Conservation (phyloP, 2,797 vertebrate genomes). For the Mycteria americana region DNA sequence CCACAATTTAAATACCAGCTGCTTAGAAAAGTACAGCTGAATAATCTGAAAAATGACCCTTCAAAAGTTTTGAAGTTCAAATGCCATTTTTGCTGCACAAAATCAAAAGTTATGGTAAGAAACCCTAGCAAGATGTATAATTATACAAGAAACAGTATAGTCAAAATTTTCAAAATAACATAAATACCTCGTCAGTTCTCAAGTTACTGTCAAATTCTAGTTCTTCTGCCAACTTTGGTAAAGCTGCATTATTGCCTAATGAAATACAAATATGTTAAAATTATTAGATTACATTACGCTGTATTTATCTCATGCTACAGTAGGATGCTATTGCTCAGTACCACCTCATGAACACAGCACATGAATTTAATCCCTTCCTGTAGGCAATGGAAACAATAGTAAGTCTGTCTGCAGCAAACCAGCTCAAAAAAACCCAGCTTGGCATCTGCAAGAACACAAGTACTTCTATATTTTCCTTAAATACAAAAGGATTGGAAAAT, state of each 20-base stretch:
- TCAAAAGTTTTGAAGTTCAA: not conserved
- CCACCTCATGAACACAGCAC: not conserved
- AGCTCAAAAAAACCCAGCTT: not conserved
- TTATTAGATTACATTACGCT: not conserved
- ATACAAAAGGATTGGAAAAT: not conserved
- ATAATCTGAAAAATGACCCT: not conserved
- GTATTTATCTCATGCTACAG: not conserved
- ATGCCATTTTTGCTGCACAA: not conserved
- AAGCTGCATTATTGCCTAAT: slow-evolving; percentile 67
- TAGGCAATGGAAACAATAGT: not conserved
- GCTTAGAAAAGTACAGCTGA: not conserved
- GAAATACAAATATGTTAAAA: slow-evolving; percentile 56
- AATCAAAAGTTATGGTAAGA: not conserved
- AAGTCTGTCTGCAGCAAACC: not conserved
- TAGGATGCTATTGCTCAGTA: not conserved
- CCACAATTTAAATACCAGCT: not conserved
- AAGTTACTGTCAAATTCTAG: slow-evolving; percentile 29
- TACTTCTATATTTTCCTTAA: not conserved
- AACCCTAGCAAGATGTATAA: not conserved
- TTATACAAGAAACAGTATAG: not conserved
- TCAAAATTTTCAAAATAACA: not conserved
- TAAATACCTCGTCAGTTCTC: slow-evolving; percentile 69
- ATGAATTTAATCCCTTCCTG: not conserved
- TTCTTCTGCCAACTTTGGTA: slow-evolving; percentile 43
- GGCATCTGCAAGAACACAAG: not conserved